Base-by-base conservation (phyloP, 1,140 invertebrate species). In the Tetragnatha versicolor region DNA sequence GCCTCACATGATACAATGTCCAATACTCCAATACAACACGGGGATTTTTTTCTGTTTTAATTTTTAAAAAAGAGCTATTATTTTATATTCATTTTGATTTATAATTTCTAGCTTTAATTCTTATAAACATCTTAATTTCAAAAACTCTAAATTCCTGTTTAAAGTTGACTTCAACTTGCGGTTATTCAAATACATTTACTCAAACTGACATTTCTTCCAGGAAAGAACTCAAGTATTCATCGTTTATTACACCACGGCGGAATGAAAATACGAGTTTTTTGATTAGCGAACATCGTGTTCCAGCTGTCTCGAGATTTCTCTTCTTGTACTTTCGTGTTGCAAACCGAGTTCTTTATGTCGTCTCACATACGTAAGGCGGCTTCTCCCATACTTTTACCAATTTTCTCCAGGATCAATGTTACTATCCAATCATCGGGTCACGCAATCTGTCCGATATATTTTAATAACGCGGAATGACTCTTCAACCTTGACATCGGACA, bases 371-470 rank as follows among this genome's bases (percentile, higher is more conserved):
- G n/a, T n/a, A 58, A 33, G 17, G 35, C 29, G 55, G 29, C 31
- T 33, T 10, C 31, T 17, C 55, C 14, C 31, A 58, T 58, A 6
- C 29, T 35, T 27, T 58, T 58, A 6, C 29, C 35, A 10, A 14
- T 17, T 58, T 58, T 22, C 35, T 35, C n/a, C 55, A 33, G 35
- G 29, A 58, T 58, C 55, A 58, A 58, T 58, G 55, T 58, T 58
- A 58, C 55, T 33, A 58, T 58, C 55, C 55, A 58, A 58, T 58
- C 55, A 31, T 35, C 20, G 2, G 31, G 29, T 58, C 55, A 58
- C 55, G 55, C 55, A 58, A 7, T 7, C 17, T 31, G 31, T n/a
- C 27, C 35, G 5, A 14, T 0, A 20, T 58, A n/a, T 58, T 20
- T 33, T n/a, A 2, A 31, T 29, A 29, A n/a, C 29, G 20, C 5